Percentiles rank a stretch among this genome's conserved stretches.
phyloP scores from a whole-genome alignment of 2,888 invertebrate species.

The Zygaena filipendulae region DNA sequence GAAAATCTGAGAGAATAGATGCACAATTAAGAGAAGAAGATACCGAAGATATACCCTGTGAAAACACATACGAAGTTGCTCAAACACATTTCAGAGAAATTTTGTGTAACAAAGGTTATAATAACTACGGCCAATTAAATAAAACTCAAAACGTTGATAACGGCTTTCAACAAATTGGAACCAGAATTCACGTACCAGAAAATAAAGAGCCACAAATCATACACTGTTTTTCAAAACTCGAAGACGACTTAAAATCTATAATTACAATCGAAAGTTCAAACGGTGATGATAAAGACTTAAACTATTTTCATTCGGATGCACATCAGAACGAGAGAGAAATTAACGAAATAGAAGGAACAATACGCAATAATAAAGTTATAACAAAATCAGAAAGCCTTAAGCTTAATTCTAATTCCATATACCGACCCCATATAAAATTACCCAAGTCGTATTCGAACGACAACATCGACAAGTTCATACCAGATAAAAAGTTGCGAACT shows the following conservation, averaged over 20 bases:
- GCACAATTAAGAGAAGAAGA: conserved; percentile 71
- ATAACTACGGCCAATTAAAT: conserved; percentile 52
- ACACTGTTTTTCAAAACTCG: conserved; percentile 48
- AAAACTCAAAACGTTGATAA: conserved; percentile 27
- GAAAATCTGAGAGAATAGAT: conserved; percentile 78
- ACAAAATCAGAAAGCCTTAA: conserved; percentile 55
- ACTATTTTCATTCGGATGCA: conserved; percentile 39
- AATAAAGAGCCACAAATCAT: conserved; percentile 40
- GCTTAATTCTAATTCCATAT: conserved; percentile 28
- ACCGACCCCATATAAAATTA: conserved; percentile 37
- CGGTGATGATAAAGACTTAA: conserved; percentile 42
- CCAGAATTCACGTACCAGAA: conserved; percentile 32
- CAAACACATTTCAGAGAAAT: conserved; percentile 53
- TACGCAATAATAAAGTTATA: conserved; percentile 55
- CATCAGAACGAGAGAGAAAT: conserved; percentile 63
- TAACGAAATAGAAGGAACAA: conserved; percentile 63
- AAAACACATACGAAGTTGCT: conserved; percentile 56
- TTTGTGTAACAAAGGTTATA: conserved; percentile 32
- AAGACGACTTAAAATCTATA: conserved; percentile 59
- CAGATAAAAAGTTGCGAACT: conserved; percentile 32
- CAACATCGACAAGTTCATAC: conserved; percentile 34
- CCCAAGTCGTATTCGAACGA: conserved; percentile 50
- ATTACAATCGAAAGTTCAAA: conserved; percentile 56
- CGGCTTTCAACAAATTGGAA: conserved; percentile 22
- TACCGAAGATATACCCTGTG: conserved; percentile 49